A percentile compares a stretch with the other conserved stretches of the same genome.
phyloP scores from a whole-genome alignment of 2,113 vertebrate species.

The Gavialis gangeticus region DNA sequence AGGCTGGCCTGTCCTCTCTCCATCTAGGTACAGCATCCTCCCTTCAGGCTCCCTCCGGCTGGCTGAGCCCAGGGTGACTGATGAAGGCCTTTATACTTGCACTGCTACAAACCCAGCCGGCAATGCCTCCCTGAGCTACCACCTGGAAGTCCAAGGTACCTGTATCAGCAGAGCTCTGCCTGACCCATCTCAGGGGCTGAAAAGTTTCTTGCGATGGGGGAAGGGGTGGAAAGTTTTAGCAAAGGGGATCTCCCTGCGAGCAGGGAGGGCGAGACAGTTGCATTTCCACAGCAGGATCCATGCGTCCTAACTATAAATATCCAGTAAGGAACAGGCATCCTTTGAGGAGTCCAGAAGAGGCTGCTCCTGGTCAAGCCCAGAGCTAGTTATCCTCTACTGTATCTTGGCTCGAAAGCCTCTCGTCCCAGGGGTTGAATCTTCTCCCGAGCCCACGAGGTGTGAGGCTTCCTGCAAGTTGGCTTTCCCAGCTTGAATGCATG shows the following conservation, averaged over 20 bases:
- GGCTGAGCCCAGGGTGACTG: constrained; percentile 79
- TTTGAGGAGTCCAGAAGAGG: no score
- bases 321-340: background rate
- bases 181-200: background rate
- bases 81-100: constrained; percentile 88
- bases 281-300: background rate
- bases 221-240: background rate
- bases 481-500: background rate
- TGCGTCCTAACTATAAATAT: background rate
- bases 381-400: no score
- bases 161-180: background rate
- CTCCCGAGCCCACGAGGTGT: no score
- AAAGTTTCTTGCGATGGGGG: background rate
- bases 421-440: no score
- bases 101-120: constrained; percentile 86
- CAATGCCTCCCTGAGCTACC: constrained; percentile 81
- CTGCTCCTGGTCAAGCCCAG: no score
- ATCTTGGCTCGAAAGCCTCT: no score
- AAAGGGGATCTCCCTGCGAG: background rate
- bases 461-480: background rate
- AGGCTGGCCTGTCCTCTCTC: background rate
- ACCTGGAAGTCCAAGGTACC: constrained; percentile 87
- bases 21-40: constrained; percentile 82
- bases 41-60: constrained; percentile 88
- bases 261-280: background rate